These are phyloP conservation scores for Drosophila nigritarsus DNA, from an alignment of 2,888 invertebrate species.

Conservation along the genomic window DNA sequence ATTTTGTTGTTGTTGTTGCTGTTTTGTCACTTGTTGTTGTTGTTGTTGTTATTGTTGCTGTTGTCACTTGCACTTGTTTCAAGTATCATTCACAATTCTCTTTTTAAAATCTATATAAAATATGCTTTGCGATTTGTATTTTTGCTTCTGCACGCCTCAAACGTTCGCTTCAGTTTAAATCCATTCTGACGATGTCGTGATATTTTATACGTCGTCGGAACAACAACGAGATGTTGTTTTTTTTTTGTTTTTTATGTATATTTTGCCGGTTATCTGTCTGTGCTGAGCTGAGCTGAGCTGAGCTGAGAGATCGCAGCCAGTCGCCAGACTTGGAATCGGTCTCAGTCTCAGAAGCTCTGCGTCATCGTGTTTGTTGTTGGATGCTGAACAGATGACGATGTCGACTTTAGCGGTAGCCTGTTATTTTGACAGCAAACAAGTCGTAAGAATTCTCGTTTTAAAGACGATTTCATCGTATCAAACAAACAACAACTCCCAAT, in stretches of 20 bases:
- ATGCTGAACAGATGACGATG: slow-evolving; percentile 23
- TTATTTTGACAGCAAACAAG: slow-evolving; percentile 75
- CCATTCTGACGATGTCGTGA: slow-evolving; percentile 79
- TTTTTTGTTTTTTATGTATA: slow-evolving; percentile 12
- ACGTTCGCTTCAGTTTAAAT: slow-evolving; percentile 83
- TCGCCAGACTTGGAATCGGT: slow-evolving; percentile 21
- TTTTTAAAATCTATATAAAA: slow-evolving; percentile 12
- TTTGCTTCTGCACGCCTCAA: slow-evolving; percentile 75
- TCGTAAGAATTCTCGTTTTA: slow-evolving; percentile 66
- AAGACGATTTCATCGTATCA: slow-evolving; percentile 31
- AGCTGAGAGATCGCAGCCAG: slow-evolving; percentile 15
- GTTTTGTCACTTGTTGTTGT: slow-evolving; percentile 25
- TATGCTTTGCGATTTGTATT: slow-evolving; percentile 33
- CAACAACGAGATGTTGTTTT: slow-evolving; percentile 20
- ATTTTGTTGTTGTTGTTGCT: slow-evolving; percentile 27
- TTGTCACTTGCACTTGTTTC: slow-evolving; percentile 16
- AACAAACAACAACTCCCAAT: slow-evolving; percentile 23
- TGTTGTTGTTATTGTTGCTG: slow-evolving; percentile 14
- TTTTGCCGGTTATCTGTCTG: slow-evolving; percentile 66
- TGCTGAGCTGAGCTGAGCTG: slow-evolving; percentile 10
- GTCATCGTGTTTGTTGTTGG: slow-evolving; percentile 24
- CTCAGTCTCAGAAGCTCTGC: slow-evolving; percentile 16
- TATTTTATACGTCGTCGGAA: slow-evolving; percentile 77
- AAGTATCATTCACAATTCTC: slow-evolving; percentile 24
- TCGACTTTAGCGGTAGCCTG: slow-evolving; percentile 53